Base-by-base conservation (phyloP, 2,888 invertebrate species). In the Oscheius sp. region DNA sequence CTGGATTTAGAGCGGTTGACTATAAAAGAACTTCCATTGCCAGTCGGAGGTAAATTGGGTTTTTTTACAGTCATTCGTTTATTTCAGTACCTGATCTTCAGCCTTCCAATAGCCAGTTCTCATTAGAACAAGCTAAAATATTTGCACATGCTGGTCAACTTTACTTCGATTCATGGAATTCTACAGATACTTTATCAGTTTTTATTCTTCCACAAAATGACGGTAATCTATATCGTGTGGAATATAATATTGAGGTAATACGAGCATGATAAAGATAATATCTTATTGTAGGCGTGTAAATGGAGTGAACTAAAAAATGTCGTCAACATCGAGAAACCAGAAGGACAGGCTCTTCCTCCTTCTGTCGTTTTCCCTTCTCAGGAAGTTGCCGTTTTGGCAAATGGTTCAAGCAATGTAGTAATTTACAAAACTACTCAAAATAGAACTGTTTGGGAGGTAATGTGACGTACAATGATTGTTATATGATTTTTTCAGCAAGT, bases 101-200 rank as follows among this genome's bases (percentile, higher is more conserved):
- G 35, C 58, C 73, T 21, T 69, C 69, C 12, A 25, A 27, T 13
- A 49, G 21, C 13, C 73, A 73, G 23, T 69, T 75, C n/a, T 66
- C 75, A 25, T 46, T 78, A 0, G 76, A 78, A 49, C 80, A 80
- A 27, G 69, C 76, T 58, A 71, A 74, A 69, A 72, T 78, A 18
- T 78, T 80, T 27, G 52, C 76, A 1, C 64, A 74, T n/a, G 73
- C 75, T 1, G 74, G 73, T 41, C 68, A 45, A 1, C 49, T 78
- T 23, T 76, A 72, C 43, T 43, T 45, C 27, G 73, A 80, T 49
- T 25, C 21, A 0, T 55, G 27, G 25, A 53, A 49, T n/a, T 53
- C 69, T 0, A 70, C 49, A 3, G 75, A 72, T 2, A 21, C 23
- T 12, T 35, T 13, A 9, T 43, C 46, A n/a, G 53, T 59, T 21